These are phyloP conservation scores for Pangasius larnaudii DNA, from an alignment of 2,797 vertebrate genomes.

Conservation along the genomic window DNA sequence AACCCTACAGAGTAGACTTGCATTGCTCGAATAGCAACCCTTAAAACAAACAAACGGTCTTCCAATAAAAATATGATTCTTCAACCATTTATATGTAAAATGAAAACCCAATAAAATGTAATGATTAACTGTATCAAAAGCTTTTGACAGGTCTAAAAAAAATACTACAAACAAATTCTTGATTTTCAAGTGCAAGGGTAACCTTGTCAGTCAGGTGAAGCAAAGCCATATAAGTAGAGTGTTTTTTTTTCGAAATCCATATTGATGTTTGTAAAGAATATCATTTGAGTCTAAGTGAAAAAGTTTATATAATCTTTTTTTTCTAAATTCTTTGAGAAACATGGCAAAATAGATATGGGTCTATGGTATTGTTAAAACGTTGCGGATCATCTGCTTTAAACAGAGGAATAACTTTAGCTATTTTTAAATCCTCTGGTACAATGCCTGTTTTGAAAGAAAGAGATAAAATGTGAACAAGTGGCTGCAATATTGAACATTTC, in stretches of 20 bases:
- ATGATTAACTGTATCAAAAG: too few relatives aligned
- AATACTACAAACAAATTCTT: constrained; percentile 18
- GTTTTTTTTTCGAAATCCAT: constrained; percentile 17
- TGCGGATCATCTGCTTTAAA: background rate
- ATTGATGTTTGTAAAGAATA: constrained; percentile 23
- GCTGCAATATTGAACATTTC: background rate
- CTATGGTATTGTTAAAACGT: background rate
- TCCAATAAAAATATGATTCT: too few relatives aligned
- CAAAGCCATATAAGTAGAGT: constrained; percentile 12
- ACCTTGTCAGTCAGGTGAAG: constrained; percentile 24
- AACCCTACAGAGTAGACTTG: too few relatives aligned
- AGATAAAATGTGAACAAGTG: background rate
- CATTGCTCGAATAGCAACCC: too few relatives aligned
- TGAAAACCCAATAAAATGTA: too few relatives aligned
- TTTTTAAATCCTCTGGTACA: constrained; percentile 34
- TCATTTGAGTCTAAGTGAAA: background rate
- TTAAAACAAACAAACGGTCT: too few relatives aligned
- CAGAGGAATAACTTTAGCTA: constrained; percentile 19
- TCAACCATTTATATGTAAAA: too few relatives aligned
- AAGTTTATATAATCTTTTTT: background rate
- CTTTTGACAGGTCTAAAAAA: background rate
- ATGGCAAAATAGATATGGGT: constrained; percentile 19
- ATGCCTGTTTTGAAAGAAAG: constrained; percentile 25
- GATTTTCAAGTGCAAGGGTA: constrained; percentile 25
- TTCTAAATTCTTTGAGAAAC: background rate